phyloP scores from a whole-genome alignment of 1,140 invertebrate species.

The Teleogryllus occipitalis region DNA sequence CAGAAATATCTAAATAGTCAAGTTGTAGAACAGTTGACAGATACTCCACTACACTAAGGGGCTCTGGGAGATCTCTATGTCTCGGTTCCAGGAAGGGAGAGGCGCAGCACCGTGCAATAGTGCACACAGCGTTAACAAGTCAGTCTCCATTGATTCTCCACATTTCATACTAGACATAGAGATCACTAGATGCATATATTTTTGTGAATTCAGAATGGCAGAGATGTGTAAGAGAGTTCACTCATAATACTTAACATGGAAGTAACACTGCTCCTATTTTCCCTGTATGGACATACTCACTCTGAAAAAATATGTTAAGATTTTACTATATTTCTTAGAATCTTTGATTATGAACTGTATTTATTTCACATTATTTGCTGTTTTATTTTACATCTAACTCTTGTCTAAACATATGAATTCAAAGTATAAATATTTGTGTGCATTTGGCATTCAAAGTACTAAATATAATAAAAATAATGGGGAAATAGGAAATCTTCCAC shows the following conservation, averaged over 20 bases:
- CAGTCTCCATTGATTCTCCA: slow-evolving; percentile 1
- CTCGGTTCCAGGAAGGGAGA: background rate
- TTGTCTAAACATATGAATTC: too few relatives aligned
- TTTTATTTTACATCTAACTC: background rate
- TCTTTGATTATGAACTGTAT: background rate
- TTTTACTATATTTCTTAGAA: background rate
- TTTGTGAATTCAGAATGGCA: background rate
- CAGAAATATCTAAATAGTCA: background rate
- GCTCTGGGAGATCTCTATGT: background rate
- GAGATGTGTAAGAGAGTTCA: slow-evolving; percentile 4
- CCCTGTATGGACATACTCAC: background rate
- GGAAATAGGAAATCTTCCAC: background rate
- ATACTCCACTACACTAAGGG: background rate
- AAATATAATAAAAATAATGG: background rate
- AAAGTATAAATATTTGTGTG: background rate
- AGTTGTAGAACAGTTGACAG: background rate
- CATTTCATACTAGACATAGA: background rate
- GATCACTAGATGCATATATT: background rate
- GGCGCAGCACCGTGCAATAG: background rate
- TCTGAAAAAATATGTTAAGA: background rate
- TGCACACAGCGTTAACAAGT: background rate
- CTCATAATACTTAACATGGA: background rate
- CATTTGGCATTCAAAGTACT: background rate
- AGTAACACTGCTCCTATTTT: background rate
- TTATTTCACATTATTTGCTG: background rate